Percentiles rank a stretch among this genome's conserved stretches.
phyloP scores from a whole-genome alignment of 2,113 vertebrate genomes.

The Phalacrocorax pelagicus region DNA sequence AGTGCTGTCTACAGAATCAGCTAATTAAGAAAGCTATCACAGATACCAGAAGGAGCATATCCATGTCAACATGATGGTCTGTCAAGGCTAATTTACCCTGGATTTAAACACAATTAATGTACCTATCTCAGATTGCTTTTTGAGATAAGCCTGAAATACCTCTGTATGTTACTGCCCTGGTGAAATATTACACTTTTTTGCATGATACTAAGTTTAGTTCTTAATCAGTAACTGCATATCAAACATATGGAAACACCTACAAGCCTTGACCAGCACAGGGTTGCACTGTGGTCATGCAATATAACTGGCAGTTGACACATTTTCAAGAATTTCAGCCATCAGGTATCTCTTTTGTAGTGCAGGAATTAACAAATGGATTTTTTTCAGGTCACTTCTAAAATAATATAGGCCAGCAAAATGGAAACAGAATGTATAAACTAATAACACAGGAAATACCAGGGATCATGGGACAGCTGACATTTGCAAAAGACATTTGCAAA shows the following conservation, averaged over 20 bases:
- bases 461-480: neutral
- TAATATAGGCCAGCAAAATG: neutral
- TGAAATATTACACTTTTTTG: neutral
- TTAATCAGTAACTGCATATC: neutral
- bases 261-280: neutral
- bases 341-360: neutral
- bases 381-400: neutral
- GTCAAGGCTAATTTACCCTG: neutral
- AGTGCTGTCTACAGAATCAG: neutral
- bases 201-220: neutral
- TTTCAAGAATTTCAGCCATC: neutral
- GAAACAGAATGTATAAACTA: neutral
- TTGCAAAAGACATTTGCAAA: neutral
- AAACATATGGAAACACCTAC: neutral
- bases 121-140: neutral
- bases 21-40: neutral
- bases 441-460: neutral
- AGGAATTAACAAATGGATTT: neutral
- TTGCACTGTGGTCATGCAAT: neutral
- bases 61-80: neutral
- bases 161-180: neutral
- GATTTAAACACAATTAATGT: slow-evolving; percentile 6
- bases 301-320: neutral
- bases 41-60: neutral
- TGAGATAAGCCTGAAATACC: neutral